Percentiles rank a stretch among this genome's conserved stretches.
These are phyloP conservation scores for Aratinga solstitialis DNA, from an alignment of 2,797 vertebrate species.

Conservation along the genomic window DNA sequence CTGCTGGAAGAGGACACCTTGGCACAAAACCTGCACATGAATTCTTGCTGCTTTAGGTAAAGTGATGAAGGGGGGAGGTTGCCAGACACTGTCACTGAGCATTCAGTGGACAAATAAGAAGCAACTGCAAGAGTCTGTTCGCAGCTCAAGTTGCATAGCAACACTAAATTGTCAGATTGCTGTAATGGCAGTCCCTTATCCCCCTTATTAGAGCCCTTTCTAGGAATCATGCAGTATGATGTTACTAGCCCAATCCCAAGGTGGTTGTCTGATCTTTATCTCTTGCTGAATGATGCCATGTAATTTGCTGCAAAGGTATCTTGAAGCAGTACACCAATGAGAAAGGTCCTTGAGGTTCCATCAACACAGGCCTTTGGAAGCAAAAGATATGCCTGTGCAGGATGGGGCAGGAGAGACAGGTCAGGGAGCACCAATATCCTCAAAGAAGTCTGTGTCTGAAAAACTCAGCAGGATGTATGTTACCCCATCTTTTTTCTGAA, in stretches of 20 bases:
- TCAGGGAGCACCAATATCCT: not conserved
- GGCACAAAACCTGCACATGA: not conserved
- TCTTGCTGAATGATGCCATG: not conserved
- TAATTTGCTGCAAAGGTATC: not conserved
- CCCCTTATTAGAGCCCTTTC: not conserved
- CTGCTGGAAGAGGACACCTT: not conserved
- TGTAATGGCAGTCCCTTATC: slow-evolving; percentile 2
- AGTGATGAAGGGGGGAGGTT: not conserved
- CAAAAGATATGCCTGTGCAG: not conserved
- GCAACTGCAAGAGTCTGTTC: slow-evolving; percentile 64
- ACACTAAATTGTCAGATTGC: slow-evolving; percentile 54
- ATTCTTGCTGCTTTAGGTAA: slow-evolving; percentile 2
- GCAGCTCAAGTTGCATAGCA: slow-evolving; percentile 74
- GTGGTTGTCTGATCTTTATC: not conserved
- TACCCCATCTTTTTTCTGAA: not conserved
- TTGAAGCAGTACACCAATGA: not conserved
- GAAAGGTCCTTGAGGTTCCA: not conserved
- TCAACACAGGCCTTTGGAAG: not conserved
- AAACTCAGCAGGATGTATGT: not conserved
- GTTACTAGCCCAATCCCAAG: not conserved
- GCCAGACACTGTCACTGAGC: slow-evolving; percentile 58
- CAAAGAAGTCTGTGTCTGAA: not conserved
- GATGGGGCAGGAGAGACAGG: not conserved
- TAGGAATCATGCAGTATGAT: not conserved
- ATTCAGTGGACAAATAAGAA: slow-evolving; percentile 60